Evolutionary conservation across 2,113 vertebrate species (phyloP), one percentile per base, ranked within the genome.

Genomic region (Perca fluviatilis): DNA sequence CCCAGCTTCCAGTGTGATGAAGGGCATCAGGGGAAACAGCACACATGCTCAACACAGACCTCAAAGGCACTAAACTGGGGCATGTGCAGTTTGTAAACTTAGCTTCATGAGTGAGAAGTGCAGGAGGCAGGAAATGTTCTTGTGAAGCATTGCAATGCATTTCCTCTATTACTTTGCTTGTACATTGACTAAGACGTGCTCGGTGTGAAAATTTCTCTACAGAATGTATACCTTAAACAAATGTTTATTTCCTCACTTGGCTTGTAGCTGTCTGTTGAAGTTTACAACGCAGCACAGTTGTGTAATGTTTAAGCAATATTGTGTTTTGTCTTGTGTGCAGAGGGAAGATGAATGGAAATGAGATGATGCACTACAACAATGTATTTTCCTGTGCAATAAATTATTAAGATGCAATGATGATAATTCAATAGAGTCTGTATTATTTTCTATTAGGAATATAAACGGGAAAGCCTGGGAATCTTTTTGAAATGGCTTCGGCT

Each of bases 1-100:
- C 60, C 62, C 57, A 61, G 79, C 90, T 83, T 88, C 81, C 66
- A 3, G 89, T 7, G 85, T 40, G 88, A 80, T 88, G 88, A 86
- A 90, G 89, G 88, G 85, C 89, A 86, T 77, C 73, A 49, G 79
- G 84, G 87, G 77, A 85, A 87, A 86, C 12, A 16, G 74, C 85
- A 77, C 88, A 90, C 82, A 83, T 83, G 82, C 84, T 82, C 84
- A 65, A 73, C 69, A 65, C 16, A 61, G 68, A 86, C 68, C 91
- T 93, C 87, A 92, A 88, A 90, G 84, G 40, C 75, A 67, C 79
- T 60, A 53, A 91, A 92, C 74, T 93, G 86, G 90, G 88, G 65
- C 91, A 80, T 71, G 81, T 62, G 71, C 36, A 76, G 62, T 70
- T 66, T 77, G 86, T 70, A 65, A 83, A 90, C 88, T 82, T 53